Base-by-base conservation (phyloP, 2,888 invertebrate genomes). In the Orthonychiurus folsomi region DNA sequence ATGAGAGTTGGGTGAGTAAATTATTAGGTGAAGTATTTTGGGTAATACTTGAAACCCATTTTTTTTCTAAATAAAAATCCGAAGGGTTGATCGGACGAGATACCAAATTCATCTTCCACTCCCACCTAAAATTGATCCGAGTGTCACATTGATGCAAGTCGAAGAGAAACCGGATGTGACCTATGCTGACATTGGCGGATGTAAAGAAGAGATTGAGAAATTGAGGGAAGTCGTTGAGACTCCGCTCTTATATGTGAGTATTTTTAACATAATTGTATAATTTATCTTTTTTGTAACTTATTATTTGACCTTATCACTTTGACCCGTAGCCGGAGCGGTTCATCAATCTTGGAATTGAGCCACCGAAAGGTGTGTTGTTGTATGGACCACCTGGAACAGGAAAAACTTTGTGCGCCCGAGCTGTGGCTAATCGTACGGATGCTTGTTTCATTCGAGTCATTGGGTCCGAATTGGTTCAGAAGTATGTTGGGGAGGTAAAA, bases 81-180 rank as follows among this genome's bases (percentile, higher is more conserved):
- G 48, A 74, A 81, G 81, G 24, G 83, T 83, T 62, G 83, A 84
- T 74, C 76, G 83, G 54, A 83, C 82, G 75, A 84, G 83, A 74
- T 83, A 83, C 74, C 82, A 83, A 75, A 83, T 83, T 66, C 83
- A 83, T 75, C 79, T 82, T 66, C 83, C 83, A 1, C 76, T 83
- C 37, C 83, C 83, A n/a, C 82, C 83, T 5, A 83, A 83, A 74
- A 83, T 83, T 63, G 83, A 83, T 73, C 82, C 83, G 2, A 80
- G 81, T 2, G 83, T 83, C 15, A 83, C 83, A 1, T 82, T 83
- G 83, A 83, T 83, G 83, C 82, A 83, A 76, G 78, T 83, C n/a
- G 83, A 83, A 74, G 83, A 83, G 73, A 83, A 83, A 74, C 83
- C 83, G 5, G 83, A 83, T 75, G 82, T 83, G 1, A 83, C 83